Base-by-base conservation (phyloP, 2,113 vertebrate species). In the Oriolus oriolus region DNA sequence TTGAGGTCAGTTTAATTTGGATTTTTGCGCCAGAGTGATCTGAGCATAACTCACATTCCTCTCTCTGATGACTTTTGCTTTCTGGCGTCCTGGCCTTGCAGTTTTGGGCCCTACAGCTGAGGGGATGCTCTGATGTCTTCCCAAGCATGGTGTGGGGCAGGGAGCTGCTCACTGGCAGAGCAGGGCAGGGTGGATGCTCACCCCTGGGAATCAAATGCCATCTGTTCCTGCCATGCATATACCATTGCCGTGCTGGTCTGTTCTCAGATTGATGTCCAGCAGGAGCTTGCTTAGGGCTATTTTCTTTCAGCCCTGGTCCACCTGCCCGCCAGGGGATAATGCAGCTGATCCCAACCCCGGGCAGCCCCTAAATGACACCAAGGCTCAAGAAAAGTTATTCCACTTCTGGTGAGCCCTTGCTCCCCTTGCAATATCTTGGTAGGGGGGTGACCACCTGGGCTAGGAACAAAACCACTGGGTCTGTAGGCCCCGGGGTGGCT, bases 131-230 rank as follows among this genome's bases (percentile, higher is more conserved):
- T 45, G 22, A 15, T 70, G 6, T 37, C 28, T 87, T 87, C 49
- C n/a, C n/a, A 54, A 50, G 60, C 31, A 24, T 1, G 13, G 45
- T 70, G 18, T 3, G 6, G 37, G 30, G 4, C 60, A 75, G n/a
- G 19, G 7, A 31, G 27, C 27, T 66, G 53, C 26, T 54, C 16
- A 9, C 27, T 70, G 47, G 24, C 11, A 31, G 64, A 13, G 53
- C 37, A 59, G 42, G 64, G 23, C 23, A 37, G 53, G 33, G 27
- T 22, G 22, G 19, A 37, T 77, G 31, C 19, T 59, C n/a, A 30
- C 1, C 27, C 13, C 6, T 3, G 6, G 70, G 27, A 83, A 50
- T 3, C 0, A 2, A 39, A 49, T 1, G 2, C 26, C 6, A 6
- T 44, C 31, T n/a, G 10, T 33, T 35, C 37, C 45, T 79, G 50